phyloP scores from a whole-genome alignment of 2,113 vertebrate species.

The Bubo bubo region DNA sequence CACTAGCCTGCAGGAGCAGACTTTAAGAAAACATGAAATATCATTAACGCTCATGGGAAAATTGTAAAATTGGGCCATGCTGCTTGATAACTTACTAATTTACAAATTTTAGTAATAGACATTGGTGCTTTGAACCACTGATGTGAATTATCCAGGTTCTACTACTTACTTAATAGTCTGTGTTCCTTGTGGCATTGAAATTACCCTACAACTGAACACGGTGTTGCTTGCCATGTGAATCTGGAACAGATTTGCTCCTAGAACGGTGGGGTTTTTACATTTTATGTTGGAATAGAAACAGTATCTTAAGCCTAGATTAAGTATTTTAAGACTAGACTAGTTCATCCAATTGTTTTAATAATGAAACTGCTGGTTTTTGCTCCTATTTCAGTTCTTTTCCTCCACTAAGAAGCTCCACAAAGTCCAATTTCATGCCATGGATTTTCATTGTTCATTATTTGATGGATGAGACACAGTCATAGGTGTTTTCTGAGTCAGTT shows the following conservation, averaged over 20 bases:
- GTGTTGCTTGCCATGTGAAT: background rate
- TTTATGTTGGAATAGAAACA: background rate
- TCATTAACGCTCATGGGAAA: constrained; percentile 58
- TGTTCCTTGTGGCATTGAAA: constrained; percentile 39
- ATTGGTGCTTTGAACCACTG: constrained; percentile 37
- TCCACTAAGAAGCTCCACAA: background rate
- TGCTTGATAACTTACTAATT: constrained; percentile 62
- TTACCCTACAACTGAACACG: background rate
- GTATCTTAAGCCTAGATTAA: background rate
- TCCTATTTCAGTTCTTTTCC: background rate
- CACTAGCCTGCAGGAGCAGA: constrained; percentile 44
- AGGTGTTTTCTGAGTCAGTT: background rate
- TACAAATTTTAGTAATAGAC: constrained; percentile 53
- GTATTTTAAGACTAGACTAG: background rate
- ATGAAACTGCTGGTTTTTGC: background rate
- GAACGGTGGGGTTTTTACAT: background rate
- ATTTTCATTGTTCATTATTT: background rate
- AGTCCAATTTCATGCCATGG: background rate
- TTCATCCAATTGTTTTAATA: background rate
- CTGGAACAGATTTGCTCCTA: background rate
- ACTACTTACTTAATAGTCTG: constrained; percentile 19
- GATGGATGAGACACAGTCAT: background rate
- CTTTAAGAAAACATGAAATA: constrained; percentile 40
- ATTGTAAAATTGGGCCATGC: constrained; percentile 1
- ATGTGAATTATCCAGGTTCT: constrained; percentile 55